Base-by-base conservation (phyloP, 2,888 invertebrate genomes). In the Euplexia lucipara region DNA sequence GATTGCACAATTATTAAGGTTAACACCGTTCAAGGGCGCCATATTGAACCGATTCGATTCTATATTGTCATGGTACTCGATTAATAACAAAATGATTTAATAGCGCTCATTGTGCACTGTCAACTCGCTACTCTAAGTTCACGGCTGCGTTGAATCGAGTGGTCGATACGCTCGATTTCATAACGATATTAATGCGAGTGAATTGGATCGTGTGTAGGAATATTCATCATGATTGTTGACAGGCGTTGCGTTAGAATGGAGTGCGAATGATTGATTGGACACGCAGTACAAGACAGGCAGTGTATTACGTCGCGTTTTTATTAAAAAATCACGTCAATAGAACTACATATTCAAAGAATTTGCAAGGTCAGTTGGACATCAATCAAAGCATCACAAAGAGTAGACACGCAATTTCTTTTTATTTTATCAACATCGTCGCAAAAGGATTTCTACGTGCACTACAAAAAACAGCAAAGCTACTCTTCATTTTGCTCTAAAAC, bases 1-100 rank as follows among this genome's bases (percentile, higher is more conserved):
- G 26, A 78, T 91, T 92, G 88, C 90, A 86, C 89, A 92, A 92
- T 86, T 70, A 83, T 80, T 75, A 77, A 85, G 89, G 89, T 90
- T 92, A 91, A 92, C 91, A 76, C 82, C 87, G 90, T 91, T 92
- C 93, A 94, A 93, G 94, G 94, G 90, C 88, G 87, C 79, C 76
- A 78, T 81, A 87, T 85, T 88, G 86, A 85, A 85, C 85, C 84
- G 86, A 88, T 87, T 88, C 86, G 79, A 76, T 79, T 79, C 78
- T 79, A 76, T 81, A 81, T 80, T 84, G 87, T 87, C 86, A 86
- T 83, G 82, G 84, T 82, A 82, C 82, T 88, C 85, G 84, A 89
- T 88, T 88, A 88, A 87, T 86, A 85, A 86, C 82, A 86, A 86
- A n/a, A 85, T 85, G 85, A 87, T 87, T 88, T 88, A 88, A 90